A percentile compares a stretch with the other conserved stretches of the same genome.
Conservation (phyloP, 1,140 invertebrate genomes). For the Drosophila pandora region DNA sequence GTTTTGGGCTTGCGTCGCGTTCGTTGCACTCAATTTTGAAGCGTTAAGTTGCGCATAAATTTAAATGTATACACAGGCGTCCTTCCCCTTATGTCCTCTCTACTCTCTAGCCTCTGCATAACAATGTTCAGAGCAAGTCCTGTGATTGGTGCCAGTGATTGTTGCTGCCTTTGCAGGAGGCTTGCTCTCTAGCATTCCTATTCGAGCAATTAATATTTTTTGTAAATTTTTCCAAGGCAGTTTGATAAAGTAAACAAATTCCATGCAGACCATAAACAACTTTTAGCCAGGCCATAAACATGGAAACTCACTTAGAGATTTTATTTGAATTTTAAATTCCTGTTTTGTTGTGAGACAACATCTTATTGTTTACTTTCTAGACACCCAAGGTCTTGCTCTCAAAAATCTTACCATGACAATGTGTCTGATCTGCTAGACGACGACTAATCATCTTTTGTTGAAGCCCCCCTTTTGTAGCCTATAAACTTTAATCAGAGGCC, state of each 20-base stretch:
- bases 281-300: constrained; percentile 40
- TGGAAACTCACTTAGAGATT: constrained; percentile 36
- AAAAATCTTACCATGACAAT: constrained; percentile 58
- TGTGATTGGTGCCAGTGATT: constrained; percentile 46
- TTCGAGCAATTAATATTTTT: constrained; percentile 66
- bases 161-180: constrained; percentile 14
- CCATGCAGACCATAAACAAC: constrained; percentile 42
- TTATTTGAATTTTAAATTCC: constrained; percentile 51
- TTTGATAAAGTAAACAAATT: constrained; percentile 41
- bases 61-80: constrained; percentile 60
- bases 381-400: not conserved
- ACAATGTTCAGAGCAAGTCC: constrained; percentile 43
- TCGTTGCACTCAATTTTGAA: constrained; percentile 82
- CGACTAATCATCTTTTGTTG: constrained; percentile 54
- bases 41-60: constrained; percentile 82
- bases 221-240: constrained; percentile 27
- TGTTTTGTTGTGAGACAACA: constrained; percentile 13
- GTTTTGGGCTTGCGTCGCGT: constrained; percentile 61
- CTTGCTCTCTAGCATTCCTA: constrained; percentile 8
- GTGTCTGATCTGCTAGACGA: constrained; percentile 20
- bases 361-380: constrained; percentile 26
- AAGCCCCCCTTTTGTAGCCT: not conserved
- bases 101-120: constrained; percentile 9
- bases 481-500: constrained; percentile 61
- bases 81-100: not conserved